These are phyloP conservation scores for Anoplophora glabripennis DNA, from an alignment of 1,140 invertebrate genomes.

Conservation along the genomic window DNA sequence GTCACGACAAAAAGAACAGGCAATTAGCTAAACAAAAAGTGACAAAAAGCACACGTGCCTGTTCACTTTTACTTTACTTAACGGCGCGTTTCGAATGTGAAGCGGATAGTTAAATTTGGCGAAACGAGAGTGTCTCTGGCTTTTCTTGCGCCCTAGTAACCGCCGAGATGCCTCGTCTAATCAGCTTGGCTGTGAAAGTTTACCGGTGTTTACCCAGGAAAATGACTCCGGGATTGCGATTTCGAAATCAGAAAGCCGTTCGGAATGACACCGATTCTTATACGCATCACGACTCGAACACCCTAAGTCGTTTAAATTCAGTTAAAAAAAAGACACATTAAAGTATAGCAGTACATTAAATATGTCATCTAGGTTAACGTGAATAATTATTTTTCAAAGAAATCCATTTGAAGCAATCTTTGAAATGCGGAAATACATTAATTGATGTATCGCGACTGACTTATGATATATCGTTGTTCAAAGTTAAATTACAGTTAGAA, in stretches of 20 bases:
- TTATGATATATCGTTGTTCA: no score
- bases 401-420: no score
- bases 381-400: no score
- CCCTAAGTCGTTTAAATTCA: no score
- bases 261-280: not conserved
- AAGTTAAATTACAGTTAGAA: no score
- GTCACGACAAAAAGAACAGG: constrained; percentile 10
- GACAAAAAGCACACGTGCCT: constrained; percentile 24
- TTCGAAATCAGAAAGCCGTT: constrained; percentile 9
- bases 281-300: not conserved
- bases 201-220: constrained; percentile 24
- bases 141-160: constrained; percentile 20
- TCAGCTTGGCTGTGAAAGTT: constrained; percentile 22
- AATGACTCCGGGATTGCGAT: constrained; percentile 15
- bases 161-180: constrained; percentile 11
- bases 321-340: no score
- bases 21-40: constrained; percentile 22
- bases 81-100: not conserved
- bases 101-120: constrained; percentile 24
- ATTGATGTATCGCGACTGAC: no score
- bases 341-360: no score
- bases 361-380: no score
- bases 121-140: constrained; percentile 11
- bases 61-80: constrained; percentile 27
- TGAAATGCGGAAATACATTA: no score